Conservation (phyloP, 1,140 invertebrate species). For the Brachionus calyciflorus region DNA sequence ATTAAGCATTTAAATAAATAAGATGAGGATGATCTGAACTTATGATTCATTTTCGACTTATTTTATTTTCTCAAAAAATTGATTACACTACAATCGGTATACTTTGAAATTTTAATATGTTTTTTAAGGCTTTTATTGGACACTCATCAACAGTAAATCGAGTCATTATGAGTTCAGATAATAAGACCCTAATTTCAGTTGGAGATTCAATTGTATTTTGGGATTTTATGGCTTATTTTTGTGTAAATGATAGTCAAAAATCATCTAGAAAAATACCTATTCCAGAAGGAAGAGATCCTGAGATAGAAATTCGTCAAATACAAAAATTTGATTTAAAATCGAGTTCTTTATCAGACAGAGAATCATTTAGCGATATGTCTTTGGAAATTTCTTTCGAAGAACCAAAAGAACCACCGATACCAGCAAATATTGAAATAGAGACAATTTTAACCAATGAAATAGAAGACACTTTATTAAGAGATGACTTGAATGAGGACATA, state of each 20-base stretch:
- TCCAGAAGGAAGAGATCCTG: not conserved
- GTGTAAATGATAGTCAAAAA: not conserved
- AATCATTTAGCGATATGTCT: not conserved
- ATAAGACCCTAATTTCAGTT: constrained; percentile 52
- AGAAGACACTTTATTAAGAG: constrained; percentile 9
- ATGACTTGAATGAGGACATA: not conserved
- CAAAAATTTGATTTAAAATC: not conserved
- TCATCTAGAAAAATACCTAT: not conserved
- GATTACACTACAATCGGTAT: not conserved
- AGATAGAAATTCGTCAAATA: not conserved
- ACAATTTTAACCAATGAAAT: constrained; percentile 31
- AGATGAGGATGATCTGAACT: too few species aligned
- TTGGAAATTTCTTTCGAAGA: not conserved
- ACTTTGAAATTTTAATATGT: not conserved
- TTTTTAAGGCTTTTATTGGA: constrained; percentile 58
- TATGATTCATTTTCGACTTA: not conserved
- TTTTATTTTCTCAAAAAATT: constrained; percentile 3
- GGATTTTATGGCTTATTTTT: constrained; percentile 54
- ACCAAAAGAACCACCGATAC: constrained; percentile 1
- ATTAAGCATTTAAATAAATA: too few species aligned
- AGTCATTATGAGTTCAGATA: constrained; percentile 56
- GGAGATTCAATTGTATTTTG: constrained; percentile 60
- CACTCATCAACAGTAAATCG: constrained; percentile 55
- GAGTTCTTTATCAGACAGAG: not conserved
- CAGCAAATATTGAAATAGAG: constrained; percentile 32